phyloP scores from a whole-genome alignment of 2,888 invertebrate species.

The Busseola fusca region DNA sequence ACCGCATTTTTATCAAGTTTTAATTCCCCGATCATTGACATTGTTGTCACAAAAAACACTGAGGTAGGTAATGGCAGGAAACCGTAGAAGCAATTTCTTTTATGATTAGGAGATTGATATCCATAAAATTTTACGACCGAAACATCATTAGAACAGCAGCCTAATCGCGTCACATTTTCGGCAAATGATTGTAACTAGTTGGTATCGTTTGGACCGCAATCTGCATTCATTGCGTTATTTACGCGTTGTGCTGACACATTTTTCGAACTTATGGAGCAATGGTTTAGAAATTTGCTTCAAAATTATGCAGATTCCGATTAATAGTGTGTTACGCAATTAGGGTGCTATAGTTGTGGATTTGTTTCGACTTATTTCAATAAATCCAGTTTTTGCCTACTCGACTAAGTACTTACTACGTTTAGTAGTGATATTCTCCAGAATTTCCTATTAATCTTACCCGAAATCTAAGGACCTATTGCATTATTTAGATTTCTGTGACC shows the following conservation, averaged over 20 bases:
- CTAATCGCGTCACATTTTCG: no score
- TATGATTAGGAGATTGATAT: conserved; percentile 49
- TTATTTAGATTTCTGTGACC: no score
- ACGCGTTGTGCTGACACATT: no score
- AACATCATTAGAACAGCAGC: conserved; percentile 20
- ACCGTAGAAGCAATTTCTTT: conserved; percentile 47
- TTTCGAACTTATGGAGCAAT: no score
- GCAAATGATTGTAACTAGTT: no score
- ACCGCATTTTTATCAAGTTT: conserved; percentile 17
- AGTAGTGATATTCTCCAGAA: neutral
- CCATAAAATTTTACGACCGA: conserved; percentile 60
- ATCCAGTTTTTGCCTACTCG: neutral
- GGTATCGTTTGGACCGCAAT: no score
- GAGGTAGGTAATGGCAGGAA: neutral
- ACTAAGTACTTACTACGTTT: neutral
- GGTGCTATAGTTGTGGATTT: no score
- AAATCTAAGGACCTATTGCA: neutral
- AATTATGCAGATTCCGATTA: no score
- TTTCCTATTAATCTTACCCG: neutral
- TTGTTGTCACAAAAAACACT: conserved; percentile 6
- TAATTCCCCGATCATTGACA: conserved; percentile 24
- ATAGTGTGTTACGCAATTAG: no score
- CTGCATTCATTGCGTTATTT: no score
- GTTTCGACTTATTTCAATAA: neutral
- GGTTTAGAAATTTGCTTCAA: no score